Conservation (phyloP, 2,113 vertebrate species). For the Peromyscus polionotus region DNA sequence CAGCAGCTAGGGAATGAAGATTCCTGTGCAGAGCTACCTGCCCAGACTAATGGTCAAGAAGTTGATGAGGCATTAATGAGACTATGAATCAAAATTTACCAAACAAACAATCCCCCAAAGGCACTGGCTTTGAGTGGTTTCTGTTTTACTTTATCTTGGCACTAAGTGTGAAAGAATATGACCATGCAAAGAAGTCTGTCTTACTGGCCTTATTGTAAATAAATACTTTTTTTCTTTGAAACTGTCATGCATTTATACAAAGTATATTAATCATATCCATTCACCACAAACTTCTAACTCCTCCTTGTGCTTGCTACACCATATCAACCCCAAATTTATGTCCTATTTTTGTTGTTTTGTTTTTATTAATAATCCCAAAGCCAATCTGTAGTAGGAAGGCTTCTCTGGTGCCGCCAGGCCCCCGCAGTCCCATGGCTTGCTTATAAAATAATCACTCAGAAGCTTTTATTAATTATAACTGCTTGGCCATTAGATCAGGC, state of each 20-base stretch:
- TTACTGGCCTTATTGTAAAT: not conserved
- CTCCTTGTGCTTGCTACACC: too few species aligned
- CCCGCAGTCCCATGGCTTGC: too few species aligned
- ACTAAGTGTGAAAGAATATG: conserved; percentile 36
- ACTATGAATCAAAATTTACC: conserved; percentile 76
- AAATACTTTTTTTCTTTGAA: not conserved
- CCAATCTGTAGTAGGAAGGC: not conserved
- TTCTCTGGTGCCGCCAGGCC: not conserved
- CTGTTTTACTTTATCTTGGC: conserved; percentile 52
- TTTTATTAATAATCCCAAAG: not conserved
- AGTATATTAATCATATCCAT: not conserved
- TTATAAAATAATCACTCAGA: too few species aligned
- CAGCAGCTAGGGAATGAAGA: conserved; percentile 46
- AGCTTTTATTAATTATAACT: too few species aligned
- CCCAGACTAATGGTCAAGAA: conserved; percentile 64
- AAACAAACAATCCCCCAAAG: conserved; percentile 66
- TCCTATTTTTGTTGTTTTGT: not conserved
- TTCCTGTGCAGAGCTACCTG: conserved; percentile 34
- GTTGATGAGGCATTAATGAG: conserved; percentile 64
- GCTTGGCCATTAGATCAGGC: too few species aligned
- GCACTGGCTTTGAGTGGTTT: conserved; percentile 65
- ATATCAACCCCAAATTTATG: not conserved
- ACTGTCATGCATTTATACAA: not conserved
- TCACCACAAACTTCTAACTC: not conserved
- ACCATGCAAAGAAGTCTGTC: conserved; percentile 22